These are phyloP conservation scores for Xiphorhynchus elegans DNA, from an alignment of 2,113 vertebrate genomes.

Conservation along the genomic window DNA sequence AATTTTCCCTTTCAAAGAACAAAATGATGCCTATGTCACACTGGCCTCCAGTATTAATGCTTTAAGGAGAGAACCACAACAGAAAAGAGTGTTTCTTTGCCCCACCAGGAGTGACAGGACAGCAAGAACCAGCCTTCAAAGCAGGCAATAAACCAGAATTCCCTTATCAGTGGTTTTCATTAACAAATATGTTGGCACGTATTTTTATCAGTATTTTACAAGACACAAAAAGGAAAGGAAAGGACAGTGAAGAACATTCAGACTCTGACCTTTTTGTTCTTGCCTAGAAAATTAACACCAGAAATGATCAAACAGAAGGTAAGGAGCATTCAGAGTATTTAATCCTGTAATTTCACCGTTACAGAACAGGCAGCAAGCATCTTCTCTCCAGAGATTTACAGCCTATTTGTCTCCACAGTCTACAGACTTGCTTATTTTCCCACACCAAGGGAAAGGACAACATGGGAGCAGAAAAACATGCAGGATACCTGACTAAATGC, in stretches of 20 bases:
- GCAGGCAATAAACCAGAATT: neutral
- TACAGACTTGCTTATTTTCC: neutral
- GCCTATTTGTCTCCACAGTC: neutral
- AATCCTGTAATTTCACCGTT: neutral
- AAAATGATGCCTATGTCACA: neutral
- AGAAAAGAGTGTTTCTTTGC: neutral
- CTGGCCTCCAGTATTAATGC: neutral
- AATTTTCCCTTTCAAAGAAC: neutral
- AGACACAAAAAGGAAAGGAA: neutral
- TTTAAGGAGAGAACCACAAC: neutral
- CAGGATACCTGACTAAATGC: neutral
- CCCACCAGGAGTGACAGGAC: neutral
- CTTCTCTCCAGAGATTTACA: neutral
- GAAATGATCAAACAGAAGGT: neutral
- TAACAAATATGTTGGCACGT: neutral
- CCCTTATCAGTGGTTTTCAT: neutral
- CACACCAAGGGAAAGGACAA: neutral
- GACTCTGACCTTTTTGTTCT: neutral
- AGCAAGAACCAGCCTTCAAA: neutral
- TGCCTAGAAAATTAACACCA: neutral
- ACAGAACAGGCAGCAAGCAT: neutral
- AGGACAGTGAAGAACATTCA: neutral
- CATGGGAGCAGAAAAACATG: neutral
- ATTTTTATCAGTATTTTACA: neutral
- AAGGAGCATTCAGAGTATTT: neutral